Base-by-base conservation (phyloP, 2,797 vertebrate species). In the Melanogrammus aeglefinus region DNA sequence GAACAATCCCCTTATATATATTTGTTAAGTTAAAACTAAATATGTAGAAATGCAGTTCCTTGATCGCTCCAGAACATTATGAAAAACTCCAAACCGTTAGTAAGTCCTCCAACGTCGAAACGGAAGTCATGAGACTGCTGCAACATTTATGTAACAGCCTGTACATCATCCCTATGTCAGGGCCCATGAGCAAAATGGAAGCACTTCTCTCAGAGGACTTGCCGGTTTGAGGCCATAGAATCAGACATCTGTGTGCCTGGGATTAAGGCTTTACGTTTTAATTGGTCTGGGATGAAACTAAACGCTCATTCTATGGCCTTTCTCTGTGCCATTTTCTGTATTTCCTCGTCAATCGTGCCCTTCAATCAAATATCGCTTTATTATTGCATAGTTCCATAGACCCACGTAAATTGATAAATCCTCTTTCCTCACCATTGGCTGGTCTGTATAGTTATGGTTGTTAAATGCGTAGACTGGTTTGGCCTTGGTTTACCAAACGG, bases 131-230 rank as follows among this genome's bases (percentile, higher is more conserved):
- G 7, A 12, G 10, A 12, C 66, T 38, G 69, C 66, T 47, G 75
- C 75, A 75, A 51, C 76, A 77, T 74, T 74, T 72, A n/a, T 74
- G 29, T 70, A 80, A 80, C 4, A 14, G 79, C 77, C 72, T 72
- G 78, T 80, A 27, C 70, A 21, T 77, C 73, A 31, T 39, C 29
- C 70, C 31, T 31, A 74, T 81, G 12, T 27, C 8, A 63, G 7
- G 47, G 16, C 47, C 41, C 41, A 13, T 16, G 82, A 41, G 76
- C 77, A 85, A 86, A 87, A 85, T 80, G 69, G 47, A 78, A 79
- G 76, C 24, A 69, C 27, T 31, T 51, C n/a, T 9, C 57, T 13
- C 57, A 39, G 14, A 8, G 31, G 29, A 70, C 16, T n/a, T 39
- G n/a, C 24, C 39, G 39, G 57, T 79, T 36, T 72, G 73, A 78